These are phyloP conservation scores for Drosophila mauritiana DNA, from an alignment of 1,140 invertebrate genomes.

Conservation along the genomic window DNA sequence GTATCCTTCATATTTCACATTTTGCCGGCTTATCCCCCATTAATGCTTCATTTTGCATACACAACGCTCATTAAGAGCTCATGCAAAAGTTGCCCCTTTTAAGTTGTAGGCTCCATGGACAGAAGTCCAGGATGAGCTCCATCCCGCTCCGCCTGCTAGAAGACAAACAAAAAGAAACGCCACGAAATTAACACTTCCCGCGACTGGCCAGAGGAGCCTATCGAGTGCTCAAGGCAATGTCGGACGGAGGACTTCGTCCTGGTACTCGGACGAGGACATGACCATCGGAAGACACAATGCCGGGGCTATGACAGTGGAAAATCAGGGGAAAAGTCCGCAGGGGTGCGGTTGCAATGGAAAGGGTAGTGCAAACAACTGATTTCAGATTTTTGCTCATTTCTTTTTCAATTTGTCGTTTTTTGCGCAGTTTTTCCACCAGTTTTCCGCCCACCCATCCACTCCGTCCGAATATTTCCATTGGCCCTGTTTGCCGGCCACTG, in stretches of 20 bases:
- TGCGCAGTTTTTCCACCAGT: conserved; percentile 57
- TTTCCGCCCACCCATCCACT: background rate
- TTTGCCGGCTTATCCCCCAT: conserved; percentile 37
- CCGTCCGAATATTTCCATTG: conserved; percentile 9
- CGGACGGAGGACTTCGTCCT: conserved; percentile 40
- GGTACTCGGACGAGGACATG: conserved; percentile 28
- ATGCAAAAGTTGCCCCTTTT: conserved; percentile 59
- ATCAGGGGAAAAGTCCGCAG: background rate
- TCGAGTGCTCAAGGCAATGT: conserved; percentile 71
- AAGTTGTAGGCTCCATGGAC: conserved; percentile 31
- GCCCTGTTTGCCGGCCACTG: conserved; percentile 58
- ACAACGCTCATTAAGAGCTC: conserved; percentile 60
- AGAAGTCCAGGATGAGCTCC: conserved; percentile 9
- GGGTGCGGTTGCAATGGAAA: background rate
- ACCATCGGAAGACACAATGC: conserved; percentile 50
- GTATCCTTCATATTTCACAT: conserved; percentile 13
- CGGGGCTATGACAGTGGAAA: conserved; percentile 31
- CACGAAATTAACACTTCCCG: conserved; percentile 79
- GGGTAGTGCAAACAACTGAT: conserved; percentile 71
- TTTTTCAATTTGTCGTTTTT: conserved; percentile 79
- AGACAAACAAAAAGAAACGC: conserved; percentile 74
- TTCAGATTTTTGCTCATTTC: conserved; percentile 74
- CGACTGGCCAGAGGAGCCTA: conserved; percentile 50
- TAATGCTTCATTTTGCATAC: conserved; percentile 46
- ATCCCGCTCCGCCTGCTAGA: conserved; percentile 18